These are phyloP conservation scores for Formica aserva DNA, from an alignment of 2,888 invertebrate species.

Conservation along the genomic window DNA sequence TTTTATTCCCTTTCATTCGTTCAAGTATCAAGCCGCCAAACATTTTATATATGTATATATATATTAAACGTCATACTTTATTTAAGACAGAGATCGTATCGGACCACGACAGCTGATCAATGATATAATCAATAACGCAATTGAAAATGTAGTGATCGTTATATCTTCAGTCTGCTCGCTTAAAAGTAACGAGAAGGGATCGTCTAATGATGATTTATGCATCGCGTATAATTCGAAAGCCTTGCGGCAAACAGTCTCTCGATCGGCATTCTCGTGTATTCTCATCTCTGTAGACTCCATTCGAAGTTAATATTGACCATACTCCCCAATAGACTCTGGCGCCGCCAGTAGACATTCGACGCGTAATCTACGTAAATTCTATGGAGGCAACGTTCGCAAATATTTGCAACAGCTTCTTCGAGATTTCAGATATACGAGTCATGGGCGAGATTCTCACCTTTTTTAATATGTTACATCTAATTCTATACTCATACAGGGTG, in stretches of 20 bases:
- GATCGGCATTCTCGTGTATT: constrained; percentile 61
- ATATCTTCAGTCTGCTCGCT: background rate
- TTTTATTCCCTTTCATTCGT: background rate
- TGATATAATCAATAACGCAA: constrained; percentile 34
- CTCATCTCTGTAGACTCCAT: constrained; percentile 55
- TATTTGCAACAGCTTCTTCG: constrained; percentile 63
- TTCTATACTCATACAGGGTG: too few species aligned
- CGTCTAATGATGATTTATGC: constrained; percentile 62
- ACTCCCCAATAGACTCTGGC: constrained; percentile 48
- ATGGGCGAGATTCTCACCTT: background rate
- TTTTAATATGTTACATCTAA: background rate
- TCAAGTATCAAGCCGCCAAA: constrained; percentile 6
- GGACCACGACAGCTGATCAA: constrained; percentile 23
- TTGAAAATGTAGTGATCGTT: constrained; percentile 25
- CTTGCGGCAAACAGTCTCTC: constrained; percentile 42
- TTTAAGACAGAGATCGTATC: background rate
- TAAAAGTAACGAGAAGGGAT: background rate
- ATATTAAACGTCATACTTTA: constrained; percentile 22
- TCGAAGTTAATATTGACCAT: constrained; percentile 75
- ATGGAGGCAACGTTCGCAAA: constrained; percentile 61
- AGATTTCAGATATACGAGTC: background rate
- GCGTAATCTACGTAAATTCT: constrained; percentile 68
- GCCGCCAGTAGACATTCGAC: constrained; percentile 38
- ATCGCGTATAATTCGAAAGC: constrained; percentile 49
- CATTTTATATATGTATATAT: background rate